Base-by-base conservation (phyloP, 2,888 invertebrate species). In the Hypselothyrea guttata region DNA sequence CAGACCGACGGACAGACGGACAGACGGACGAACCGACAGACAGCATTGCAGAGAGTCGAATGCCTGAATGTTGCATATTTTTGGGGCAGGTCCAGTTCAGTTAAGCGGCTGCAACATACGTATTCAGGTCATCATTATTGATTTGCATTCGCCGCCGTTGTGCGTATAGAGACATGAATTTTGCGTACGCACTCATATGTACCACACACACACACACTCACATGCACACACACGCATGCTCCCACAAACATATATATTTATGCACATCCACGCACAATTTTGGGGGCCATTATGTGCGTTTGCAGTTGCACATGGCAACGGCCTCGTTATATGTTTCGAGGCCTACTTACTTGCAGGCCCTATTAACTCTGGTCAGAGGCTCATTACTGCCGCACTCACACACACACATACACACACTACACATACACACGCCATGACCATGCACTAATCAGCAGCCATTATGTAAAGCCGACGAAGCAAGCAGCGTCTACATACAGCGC, bases 71-170 rank as follows among this genome's bases (percentile, higher is more conserved):
- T 66, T 74, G 75, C 72, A 79, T 66, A 74, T 79, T 61, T 78
- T 57, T 47, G 66, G 62, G 46, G 58, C 79, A 64, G 58, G 61
- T 64, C 61, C 73, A 79, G 81, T 82, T 62, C 74, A 83, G 81
- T 82, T 82, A 82, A 82, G 79, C 81, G 78, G 81, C 71, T 75
- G 75, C 75, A 77, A 72, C 62, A 59, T 69, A 65, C 81, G 83
- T 82, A 83, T 82, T 83, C 81, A 82, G 81, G 81, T 82, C 81
- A 82, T 83, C 83, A 83, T 83, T 82, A 82, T 82, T 82, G 81
- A 82, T 82, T 82, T 73, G 81, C 75, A 75, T 64, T 71, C 65
- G 75, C 64, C 75, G 70, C 74, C 65, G 54, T 49, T 63, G 79
- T 82, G 76, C 79, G 82, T 79, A 81, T 75, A 82, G 79, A 82